A percentile compares a stretch with the other conserved stretches of the same genome.
phyloP scores from a whole-genome alignment of 2,888 invertebrate genomes.

The Meta bourneti region DNA sequence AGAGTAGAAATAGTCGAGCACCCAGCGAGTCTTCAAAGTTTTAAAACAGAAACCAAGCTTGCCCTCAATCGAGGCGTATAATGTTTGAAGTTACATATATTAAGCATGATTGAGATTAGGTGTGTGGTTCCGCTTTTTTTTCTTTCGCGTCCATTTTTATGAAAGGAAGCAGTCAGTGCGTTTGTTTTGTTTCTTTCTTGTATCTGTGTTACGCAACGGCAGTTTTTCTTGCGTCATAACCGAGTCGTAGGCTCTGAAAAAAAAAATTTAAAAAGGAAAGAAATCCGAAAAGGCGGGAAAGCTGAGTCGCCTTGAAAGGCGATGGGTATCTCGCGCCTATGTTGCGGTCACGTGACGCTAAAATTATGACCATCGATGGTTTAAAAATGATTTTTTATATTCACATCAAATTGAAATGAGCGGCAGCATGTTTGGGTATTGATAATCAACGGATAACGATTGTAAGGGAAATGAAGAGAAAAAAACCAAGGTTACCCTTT shows the following conservation, averaged over 20 bases:
- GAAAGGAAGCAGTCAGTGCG: constrained; percentile 30
- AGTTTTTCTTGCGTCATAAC: constrained; percentile 54
- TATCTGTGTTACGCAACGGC: constrained; percentile 57
- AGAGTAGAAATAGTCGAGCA: too few relatives aligned
- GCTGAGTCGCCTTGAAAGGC: constrained; percentile 50
- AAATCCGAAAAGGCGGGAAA: constrained; percentile 1
- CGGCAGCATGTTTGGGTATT: constrained; percentile 21
- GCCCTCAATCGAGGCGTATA: too few relatives aligned
- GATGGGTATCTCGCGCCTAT: constrained; percentile 47
- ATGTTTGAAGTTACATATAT: too few relatives aligned
- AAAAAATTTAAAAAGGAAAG: constrained; percentile 9
- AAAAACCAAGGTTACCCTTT: constrained; percentile 38
- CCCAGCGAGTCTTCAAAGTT: too few relatives aligned
- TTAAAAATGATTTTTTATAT: constrained; percentile 11
- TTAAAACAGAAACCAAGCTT: too few relatives aligned
- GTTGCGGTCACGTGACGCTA: constrained; percentile 21
- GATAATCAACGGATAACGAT: constrained; percentile 44
- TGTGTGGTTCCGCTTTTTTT: too few relatives aligned
- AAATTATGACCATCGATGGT: constrained; percentile 21
- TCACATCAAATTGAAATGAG: constrained; percentile 29
- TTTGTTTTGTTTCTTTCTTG: constrained; percentile 41
- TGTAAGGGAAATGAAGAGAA: constrained; percentile 11
- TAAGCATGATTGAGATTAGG: too few relatives aligned
- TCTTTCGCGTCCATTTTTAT: neutral
- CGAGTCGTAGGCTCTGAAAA: neutral